Evolutionary conservation across 1,140 invertebrate species (phyloP), one percentile per base, ranked within the genome.

Genomic region (Drosophila littoralis): DNA sequence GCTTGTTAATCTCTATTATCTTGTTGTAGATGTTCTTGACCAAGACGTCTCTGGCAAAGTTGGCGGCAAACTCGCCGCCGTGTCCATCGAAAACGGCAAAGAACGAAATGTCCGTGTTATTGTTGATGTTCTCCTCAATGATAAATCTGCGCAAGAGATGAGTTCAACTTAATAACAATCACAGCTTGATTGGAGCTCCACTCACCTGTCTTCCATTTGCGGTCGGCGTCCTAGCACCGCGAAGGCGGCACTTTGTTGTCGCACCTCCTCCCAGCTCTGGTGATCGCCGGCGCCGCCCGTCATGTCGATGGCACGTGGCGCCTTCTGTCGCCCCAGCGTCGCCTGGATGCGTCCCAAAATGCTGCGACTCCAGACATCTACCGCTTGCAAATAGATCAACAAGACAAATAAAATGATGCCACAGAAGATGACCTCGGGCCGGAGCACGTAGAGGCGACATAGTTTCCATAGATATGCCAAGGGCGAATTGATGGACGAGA

Each of bases 51-150:
- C 96, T 95, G 15, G 96, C 97, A 93, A 97, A 98, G 85, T 98
- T 96, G 10, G 97, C 97, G 57, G 97, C 97, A 94, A 98, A 98
- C 93, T 98, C 97, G 54, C 98, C 98, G 59, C 98, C 98, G 93
- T 99, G 98, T 0, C 98, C 98, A 94, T 99, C 98, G 93, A 98
- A 98, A 60, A 98, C 95, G 42, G 97, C 97, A 94, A 97, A 98
- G 50, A 98, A 93, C 1, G 96, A 96, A 55, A 98, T 95, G 28
- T 95, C 95, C 17, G 95, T 95, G 45, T 82, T 86, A 64, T 95
- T 93, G 80, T 95, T 95, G 35, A 96, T 95, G 83, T 97, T 95
- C 90, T 96, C 94, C 69, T 96, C 95, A 36, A 97, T 94, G 45
- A 96, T 96, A 92, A 97, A 97, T 69, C 92, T 92, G 46, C 22